These are phyloP conservation scores for Leptarthrus brevirostris DNA, from an alignment of 2,888 invertebrate genomes.

Conservation along the genomic window DNA sequence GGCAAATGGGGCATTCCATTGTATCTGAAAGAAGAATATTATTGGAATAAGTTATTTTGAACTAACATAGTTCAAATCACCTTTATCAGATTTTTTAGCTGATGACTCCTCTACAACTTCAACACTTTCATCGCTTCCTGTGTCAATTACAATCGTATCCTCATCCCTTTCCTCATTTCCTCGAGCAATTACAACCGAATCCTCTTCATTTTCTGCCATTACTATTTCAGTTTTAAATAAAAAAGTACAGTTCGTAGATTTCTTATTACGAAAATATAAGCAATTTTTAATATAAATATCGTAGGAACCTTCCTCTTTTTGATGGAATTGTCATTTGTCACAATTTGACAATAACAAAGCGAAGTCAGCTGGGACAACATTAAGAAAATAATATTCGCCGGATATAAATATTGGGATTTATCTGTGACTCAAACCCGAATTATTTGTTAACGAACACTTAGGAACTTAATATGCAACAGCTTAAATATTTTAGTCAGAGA, in stretches of 20 bases:
- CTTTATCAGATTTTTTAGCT: conserved; percentile 20
- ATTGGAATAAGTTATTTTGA: too few species aligned
- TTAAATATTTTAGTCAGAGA: too few species aligned
- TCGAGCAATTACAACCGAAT: not conserved
- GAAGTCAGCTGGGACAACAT: too few species aligned
- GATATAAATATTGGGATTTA: too few species aligned
- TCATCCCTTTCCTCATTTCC: too few species aligned
- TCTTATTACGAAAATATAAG: not conserved
- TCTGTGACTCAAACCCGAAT: too few species aligned
- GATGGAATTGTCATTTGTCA: conserved; percentile 1
- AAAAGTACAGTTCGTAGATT: not conserved
- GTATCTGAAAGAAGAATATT: conserved; percentile 55
- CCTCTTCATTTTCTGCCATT: conserved; percentile 25
- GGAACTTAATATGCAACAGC: too few species aligned
- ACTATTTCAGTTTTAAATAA: too few species aligned
- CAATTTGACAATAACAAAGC: conserved; percentile 11
- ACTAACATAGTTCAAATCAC: too few species aligned
- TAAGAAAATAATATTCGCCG: not conserved
- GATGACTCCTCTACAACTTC: not conserved
- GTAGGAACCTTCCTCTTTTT: not conserved
- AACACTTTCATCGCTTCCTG: not conserved
- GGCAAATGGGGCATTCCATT: conserved; percentile 90
- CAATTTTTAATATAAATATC: not conserved
- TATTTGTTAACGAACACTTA: too few species aligned
- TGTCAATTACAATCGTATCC: not conserved